Percentiles rank a stretch among this genome's conserved stretches.
Conservation (phyloP, 2,113 vertebrate genomes). For the Elachura formosa region DNA sequence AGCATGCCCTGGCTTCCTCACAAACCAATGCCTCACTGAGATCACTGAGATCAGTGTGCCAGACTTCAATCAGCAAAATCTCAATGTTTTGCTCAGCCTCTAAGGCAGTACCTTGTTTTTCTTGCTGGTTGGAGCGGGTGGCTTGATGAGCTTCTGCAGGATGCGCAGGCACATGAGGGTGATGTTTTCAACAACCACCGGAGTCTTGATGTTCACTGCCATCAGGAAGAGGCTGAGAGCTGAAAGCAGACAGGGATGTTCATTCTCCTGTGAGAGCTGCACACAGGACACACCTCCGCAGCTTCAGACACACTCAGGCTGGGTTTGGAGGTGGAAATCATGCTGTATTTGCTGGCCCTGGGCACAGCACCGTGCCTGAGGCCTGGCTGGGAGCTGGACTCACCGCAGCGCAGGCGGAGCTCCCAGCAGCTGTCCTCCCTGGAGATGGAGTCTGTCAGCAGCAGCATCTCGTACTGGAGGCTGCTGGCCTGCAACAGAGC, state of each 20-base stretch:
- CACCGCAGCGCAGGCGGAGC: conserved; percentile 91
- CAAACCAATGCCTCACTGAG: background rate
- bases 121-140: conserved; percentile 96
- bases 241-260: conserved; percentile 7
- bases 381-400: background rate
- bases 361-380: background rate
- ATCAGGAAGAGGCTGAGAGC: conserved; percentile 96
- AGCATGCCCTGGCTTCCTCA: background rate
- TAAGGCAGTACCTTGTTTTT: conserved; percentile 88
- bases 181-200: conserved; percentile 98
- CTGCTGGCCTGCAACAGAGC: conserved; percentile 83
- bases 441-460: conserved; percentile 96
- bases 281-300: background rate
- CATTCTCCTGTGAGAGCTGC: background rate
- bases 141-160: conserved; percentile 95
- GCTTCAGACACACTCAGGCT: rapidly evolving
- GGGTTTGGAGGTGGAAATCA: background rate
- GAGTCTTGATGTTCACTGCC: conserved; percentile 98
- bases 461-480: conserved; percentile 96
- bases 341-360: rapidly evolving
- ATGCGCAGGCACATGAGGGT: conserved; percentile 98
- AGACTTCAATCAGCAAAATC: background rate
- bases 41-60: background rate
- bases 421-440: conserved; percentile 98
- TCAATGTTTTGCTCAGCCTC: background rate